Evolutionary conservation across 1,140 invertebrate genomes (phyloP).

Genomic region (Caerostris darwini): DNA sequence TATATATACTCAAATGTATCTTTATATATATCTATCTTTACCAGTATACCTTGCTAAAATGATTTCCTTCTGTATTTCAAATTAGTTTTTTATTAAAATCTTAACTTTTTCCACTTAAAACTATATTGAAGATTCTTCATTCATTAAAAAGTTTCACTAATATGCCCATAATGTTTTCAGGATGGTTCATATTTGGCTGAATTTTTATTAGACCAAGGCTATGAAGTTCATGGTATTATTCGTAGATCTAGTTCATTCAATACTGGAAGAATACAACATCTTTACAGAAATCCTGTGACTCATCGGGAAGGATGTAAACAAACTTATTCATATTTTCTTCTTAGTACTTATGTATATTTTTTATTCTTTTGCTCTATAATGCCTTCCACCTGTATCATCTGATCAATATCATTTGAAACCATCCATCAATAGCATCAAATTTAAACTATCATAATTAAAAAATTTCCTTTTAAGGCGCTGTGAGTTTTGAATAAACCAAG

Average conservation of each 20-base stretch:
- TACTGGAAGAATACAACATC: conserved; percentile 96
- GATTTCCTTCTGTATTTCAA: background rate
- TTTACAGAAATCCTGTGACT: conserved; percentile 93
- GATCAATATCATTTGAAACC: no score
- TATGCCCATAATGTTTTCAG: conserved; percentile 83
- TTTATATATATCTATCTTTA: background rate
- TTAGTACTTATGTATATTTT: no score
- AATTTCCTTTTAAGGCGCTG: no score
- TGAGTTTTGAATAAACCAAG: no score
- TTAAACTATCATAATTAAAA: no score
- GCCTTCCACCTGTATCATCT: no score
- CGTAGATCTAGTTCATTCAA: conserved; percentile 97
- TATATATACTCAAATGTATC: background rate
- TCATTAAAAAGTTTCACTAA: background rate
- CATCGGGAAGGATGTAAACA: conserved; percentile 86
- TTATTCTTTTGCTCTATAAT: no score
- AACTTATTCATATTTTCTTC: background rate
- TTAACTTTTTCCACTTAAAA: background rate
- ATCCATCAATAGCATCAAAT: no score
- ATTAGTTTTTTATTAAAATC: background rate
- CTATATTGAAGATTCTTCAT: background rate
- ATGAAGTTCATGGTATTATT: conserved; percentile 95
- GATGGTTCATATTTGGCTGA: conserved; percentile 99
- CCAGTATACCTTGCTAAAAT: background rate
- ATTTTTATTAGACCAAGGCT: conserved; percentile 94